A percentile compares a stretch with the other conserved stretches of the same genome.
These are phyloP conservation scores for Lepidurus couesii DNA, from an alignment of 1,140 invertebrate species.

Conservation along the genomic window DNA sequence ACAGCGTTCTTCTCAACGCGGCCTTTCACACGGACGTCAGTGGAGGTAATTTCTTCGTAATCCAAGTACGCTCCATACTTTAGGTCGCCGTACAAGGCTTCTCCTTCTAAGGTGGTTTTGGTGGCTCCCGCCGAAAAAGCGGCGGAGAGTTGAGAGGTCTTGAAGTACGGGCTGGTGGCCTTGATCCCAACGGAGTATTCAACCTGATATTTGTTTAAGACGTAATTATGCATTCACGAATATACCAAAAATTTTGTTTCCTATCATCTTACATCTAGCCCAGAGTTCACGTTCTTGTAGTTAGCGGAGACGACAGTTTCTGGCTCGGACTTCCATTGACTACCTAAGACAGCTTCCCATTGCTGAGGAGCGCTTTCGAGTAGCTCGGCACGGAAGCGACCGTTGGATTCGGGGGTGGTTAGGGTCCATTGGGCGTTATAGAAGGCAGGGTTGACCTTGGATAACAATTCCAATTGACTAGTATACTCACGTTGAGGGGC, in stretches of 20 bases:
- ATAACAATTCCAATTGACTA: conserved; percentile 26
- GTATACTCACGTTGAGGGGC: conserved; percentile 24
- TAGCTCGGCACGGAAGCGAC: conserved; percentile 22
- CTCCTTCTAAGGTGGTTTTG: conserved; percentile 20
- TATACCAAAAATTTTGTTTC: not conserved
- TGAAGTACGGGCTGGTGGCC: conserved; percentile 7
- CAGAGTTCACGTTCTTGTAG: conserved; percentile 29
- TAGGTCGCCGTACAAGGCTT: conserved; percentile 23
- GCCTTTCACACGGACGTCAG: conserved; percentile 10
- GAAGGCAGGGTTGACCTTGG: conserved; percentile 22
- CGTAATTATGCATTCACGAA: not conserved
- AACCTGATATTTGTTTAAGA: not conserved
- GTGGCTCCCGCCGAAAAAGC: conserved; percentile 7
- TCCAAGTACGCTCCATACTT: conserved; percentile 21
- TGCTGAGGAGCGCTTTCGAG: not conserved
- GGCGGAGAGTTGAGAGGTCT: conserved; percentile 6
- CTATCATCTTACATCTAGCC: not conserved
- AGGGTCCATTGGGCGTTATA: conserved; percentile 29
- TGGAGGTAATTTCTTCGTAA: not conserved
- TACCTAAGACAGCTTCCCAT: conserved; percentile 13
- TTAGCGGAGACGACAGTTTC: conserved; percentile 20
- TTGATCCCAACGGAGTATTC: conserved; percentile 25
- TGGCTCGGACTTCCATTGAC: not conserved
- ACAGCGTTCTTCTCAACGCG: not conserved
- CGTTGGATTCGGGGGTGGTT: conserved; percentile 3